phyloP scores from a whole-genome alignment of 2,113 vertebrate species.

The Aegotheles bennettii region DNA sequence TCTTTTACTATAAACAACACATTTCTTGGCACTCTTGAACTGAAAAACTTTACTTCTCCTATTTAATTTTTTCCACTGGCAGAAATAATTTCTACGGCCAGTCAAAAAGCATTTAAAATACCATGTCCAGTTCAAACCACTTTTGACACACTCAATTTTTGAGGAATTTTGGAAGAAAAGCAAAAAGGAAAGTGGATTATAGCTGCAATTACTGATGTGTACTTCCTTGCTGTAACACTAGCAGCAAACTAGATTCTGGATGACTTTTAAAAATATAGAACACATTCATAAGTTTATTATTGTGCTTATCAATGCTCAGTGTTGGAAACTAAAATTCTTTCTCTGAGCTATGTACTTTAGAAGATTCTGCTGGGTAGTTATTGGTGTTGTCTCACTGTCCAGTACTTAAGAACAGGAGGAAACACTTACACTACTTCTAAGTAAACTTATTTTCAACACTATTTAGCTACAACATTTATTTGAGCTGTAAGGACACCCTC shows the following conservation, averaged over 20 bases:
- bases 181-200: neutral
- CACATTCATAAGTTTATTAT: neutral
- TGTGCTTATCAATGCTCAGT: neutral
- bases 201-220: neutral
- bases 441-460: neutral
- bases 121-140: conserved; percentile 15
- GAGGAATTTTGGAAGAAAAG: conserved; percentile 43
- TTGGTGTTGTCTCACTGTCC: neutral
- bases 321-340: neutral
- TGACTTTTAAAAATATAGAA: neutral
- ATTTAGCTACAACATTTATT: neutral
- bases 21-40: conserved; percentile 25
- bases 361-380: neutral
- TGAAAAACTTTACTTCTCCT: neutral
- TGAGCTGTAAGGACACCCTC: neutral
- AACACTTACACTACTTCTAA: neutral
- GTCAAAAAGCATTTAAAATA: conserved; percentile 29
- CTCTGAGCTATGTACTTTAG: neutral
- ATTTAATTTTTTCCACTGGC: conserved; percentile 11
- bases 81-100: conserved; percentile 22
- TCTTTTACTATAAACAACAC: neutral
- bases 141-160: conserved; percentile 1
- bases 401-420: neutral
- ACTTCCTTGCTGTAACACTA: neutral
- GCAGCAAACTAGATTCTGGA: neutral